Percentiles rank a stretch among this genome's conserved stretches.
phyloP scores from a whole-genome alignment of 2,888 invertebrate genomes.

The Conus canariensis region DNA sequence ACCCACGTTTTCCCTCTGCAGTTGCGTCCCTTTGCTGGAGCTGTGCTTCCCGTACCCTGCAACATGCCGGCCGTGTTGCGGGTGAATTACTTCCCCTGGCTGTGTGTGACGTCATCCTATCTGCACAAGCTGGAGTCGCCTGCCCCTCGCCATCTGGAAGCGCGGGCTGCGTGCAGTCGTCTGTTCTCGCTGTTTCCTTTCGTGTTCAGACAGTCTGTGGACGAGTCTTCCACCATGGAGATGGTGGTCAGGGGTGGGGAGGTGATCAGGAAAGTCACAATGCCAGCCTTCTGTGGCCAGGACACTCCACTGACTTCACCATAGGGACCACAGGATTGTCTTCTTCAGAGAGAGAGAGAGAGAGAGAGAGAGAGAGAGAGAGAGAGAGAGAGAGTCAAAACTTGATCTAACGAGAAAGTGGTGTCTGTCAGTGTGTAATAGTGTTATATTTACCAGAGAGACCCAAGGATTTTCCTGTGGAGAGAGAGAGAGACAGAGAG shows the following conservation, averaged over 20 bases:
- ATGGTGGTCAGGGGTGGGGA: neutral
- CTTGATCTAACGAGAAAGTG: too few relatives aligned
- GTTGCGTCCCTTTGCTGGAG: slow-evolving; percentile 52
- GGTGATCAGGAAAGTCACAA: neutral
- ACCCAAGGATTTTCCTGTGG: too few relatives aligned
- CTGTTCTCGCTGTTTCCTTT: slow-evolving; percentile 43
- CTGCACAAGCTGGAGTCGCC: slow-evolving; percentile 45
- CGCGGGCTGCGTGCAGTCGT: slow-evolving; percentile 38
- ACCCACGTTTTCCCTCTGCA: slow-evolving; percentile 51
- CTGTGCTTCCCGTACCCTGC: slow-evolving; percentile 52
- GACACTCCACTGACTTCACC: neutral
- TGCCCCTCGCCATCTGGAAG: neutral
- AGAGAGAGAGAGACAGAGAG: too few relatives aligned
- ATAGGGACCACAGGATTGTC: too few relatives aligned
- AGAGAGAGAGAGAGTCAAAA: too few relatives aligned
- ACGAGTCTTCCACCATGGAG: slow-evolving; percentile 15
- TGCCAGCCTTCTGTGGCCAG: slow-evolving; percentile 21
- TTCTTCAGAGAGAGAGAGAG: too few relatives aligned
- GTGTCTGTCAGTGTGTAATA: too few relatives aligned
- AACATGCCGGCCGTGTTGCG: slow-evolving; percentile 43
- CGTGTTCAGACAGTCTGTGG: slow-evolving; percentile 28
- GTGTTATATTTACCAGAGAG: too few relatives aligned
- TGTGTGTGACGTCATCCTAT: slow-evolving; percentile 41
- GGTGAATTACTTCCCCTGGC: slow-evolving; percentile 47
- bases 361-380: too few relatives aligned